phyloP scores from a whole-genome alignment of 2,113 vertebrate genomes.

The Dipodomys merriami region DNA sequence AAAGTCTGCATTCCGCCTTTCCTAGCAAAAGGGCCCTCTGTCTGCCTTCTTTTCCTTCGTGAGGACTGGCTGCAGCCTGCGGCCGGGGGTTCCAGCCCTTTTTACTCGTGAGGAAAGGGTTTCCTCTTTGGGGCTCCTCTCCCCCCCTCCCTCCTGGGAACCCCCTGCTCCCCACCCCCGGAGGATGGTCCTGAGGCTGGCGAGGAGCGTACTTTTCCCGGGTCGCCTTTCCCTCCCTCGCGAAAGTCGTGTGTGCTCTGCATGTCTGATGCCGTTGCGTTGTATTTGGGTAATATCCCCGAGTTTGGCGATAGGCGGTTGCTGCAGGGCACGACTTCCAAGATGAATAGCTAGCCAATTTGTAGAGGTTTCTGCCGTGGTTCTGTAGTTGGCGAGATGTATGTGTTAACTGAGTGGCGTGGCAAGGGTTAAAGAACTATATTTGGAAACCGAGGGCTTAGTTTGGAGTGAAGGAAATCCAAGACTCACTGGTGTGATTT shows the following conservation, averaged over 20 bases:
- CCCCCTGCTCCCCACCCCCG: neutral
- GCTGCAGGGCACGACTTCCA: slow-evolving; percentile 70
- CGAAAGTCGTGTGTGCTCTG: slow-evolving; percentile 55
- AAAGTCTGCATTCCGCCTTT: slow-evolving; percentile 60
- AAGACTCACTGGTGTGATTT: slow-evolving; percentile 49
- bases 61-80: neutral
- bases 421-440: slow-evolving; percentile 73
- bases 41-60: neutral
- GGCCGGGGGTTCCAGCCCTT: slow-evolving; percentile 8
- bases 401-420: slow-evolving; percentile 42
- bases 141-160: slow-evolving; percentile 13
- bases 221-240: slow-evolving; percentile 67
- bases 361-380: slow-evolving; percentile 44
- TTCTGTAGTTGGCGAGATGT: slow-evolving; percentile 46
- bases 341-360: slow-evolving; percentile 37
- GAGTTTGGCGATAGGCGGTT: slow-evolving; percentile 55
- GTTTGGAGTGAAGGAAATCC: slow-evolving; percentile 73
- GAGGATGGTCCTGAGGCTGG: slow-evolving; percentile 43
- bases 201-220: slow-evolving; percentile 64
- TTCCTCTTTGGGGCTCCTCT: neutral
- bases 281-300: slow-evolving; percentile 48
- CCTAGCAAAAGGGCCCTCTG: slow-evolving; percentile 33
- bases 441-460: slow-evolving; percentile 74
- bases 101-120: slow-evolving; percentile 21
- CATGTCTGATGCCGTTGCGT: slow-evolving; percentile 71